Conservation (phyloP, 2,888 invertebrate species). For the Drosophila anomelani region DNA sequence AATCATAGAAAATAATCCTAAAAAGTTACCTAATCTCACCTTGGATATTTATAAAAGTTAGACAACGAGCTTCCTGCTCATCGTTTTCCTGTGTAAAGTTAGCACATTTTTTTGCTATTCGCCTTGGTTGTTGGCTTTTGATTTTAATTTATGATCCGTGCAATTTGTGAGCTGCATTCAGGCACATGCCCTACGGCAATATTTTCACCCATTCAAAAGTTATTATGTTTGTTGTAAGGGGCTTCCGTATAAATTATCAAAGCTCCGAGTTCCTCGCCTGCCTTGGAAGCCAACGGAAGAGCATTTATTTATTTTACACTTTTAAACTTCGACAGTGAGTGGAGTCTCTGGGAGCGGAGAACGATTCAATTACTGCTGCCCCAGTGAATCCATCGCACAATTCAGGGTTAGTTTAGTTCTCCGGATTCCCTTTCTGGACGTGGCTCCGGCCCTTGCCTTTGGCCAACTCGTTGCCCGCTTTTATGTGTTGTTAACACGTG, state of each 20-base stretch:
- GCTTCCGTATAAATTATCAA: conserved; percentile 18
- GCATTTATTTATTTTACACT: conserved; percentile 17
- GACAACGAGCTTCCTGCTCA: not conserved
- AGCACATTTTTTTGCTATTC: conserved; percentile 5
- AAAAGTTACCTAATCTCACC: not conserved
- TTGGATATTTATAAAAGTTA: not conserved
- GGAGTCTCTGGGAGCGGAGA: not conserved
- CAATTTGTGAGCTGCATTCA: conserved; percentile 42
- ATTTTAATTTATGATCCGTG: conserved; percentile 66
- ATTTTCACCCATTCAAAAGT: conserved; percentile 29
- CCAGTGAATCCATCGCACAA: conserved; percentile 32
- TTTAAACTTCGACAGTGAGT: conserved; percentile 12
- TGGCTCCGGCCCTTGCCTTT: conserved; percentile 9
- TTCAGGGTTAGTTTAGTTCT: conserved; percentile 26
- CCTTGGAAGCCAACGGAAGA: not conserved
- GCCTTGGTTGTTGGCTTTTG: conserved; percentile 32
- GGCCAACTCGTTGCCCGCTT: conserved; percentile 24
- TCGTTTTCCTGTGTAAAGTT: conserved; percentile 23
- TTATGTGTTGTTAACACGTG: conserved; percentile 71
- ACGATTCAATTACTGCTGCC: conserved; percentile 29
- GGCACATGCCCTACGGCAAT: conserved; percentile 38
- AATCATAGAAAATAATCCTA: not conserved
- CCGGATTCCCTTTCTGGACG: conserved; percentile 2
- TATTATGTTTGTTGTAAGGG: conserved; percentile 33
- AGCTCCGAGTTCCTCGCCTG: not conserved